These are phyloP conservation scores for Clupea harengus DNA, from an alignment of 2,113 vertebrate species.

Conservation along the genomic window DNA sequence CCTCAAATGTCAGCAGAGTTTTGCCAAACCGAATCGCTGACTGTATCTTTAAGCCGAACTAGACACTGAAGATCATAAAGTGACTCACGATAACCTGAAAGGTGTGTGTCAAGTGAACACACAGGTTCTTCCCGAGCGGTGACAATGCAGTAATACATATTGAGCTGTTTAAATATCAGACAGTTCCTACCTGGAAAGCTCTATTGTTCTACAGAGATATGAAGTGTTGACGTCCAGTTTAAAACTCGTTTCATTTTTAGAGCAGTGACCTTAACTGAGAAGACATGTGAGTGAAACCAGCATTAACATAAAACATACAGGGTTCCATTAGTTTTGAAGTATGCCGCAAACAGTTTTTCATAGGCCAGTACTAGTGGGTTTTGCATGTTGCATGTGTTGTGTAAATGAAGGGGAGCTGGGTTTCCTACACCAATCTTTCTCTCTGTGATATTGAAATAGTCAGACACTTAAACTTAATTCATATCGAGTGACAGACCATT, in stretches of 20 bases:
- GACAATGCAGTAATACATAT: neutral
- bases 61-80: neutral
- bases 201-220: neutral
- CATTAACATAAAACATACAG: neutral
- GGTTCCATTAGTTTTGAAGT: no score
- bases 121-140: neutral
- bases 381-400: neutral
- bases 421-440: no score
- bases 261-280: neutral
- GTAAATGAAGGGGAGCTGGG: no score
- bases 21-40: no score
- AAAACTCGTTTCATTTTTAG: neutral
- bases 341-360: no score
- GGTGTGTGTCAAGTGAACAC: slow-evolving; percentile 4
- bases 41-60: no score
- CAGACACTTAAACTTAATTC: slow-evolving; percentile 1
- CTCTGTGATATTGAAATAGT: neutral
- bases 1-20: no score
- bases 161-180: neutral
- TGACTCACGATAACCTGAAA: neutral
- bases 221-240: neutral
- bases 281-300: neutral
- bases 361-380: neutral
- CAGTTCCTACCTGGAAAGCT: neutral
- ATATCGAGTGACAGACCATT: slow-evolving; percentile 15